Evolutionary conservation across 2,113 vertebrate genomes (phyloP).

Genomic region (Oreotragus oreotragus): DNA sequence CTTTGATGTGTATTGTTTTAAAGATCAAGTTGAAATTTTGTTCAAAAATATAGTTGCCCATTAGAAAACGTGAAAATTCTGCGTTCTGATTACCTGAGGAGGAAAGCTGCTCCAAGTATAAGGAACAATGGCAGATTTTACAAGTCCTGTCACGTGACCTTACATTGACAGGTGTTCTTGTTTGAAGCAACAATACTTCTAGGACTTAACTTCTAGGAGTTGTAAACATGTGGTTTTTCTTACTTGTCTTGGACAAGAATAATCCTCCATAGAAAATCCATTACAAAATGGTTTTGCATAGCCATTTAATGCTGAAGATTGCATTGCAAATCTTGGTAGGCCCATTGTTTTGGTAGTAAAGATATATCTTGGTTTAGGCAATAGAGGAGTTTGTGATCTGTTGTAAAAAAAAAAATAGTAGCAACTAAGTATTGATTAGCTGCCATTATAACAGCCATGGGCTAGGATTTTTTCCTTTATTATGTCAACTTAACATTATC

Average conservation of each 20-base stretch:
- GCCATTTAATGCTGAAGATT: neutral
- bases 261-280: slow-evolving; percentile 49
- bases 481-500: neutral
- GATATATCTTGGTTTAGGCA: neutral
- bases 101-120: neutral
- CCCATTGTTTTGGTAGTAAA: neutral
- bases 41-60: neutral
- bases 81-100: neutral
- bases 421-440: neutral
- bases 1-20: neutral
- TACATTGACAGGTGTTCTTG: slow-evolving; percentile 29
- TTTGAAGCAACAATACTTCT: neutral
- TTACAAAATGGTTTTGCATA: slow-evolving; percentile 36
- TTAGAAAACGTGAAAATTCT: neutral
- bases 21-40: slow-evolving; percentile 26
- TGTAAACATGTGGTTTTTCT: slow-evolving; percentile 31
- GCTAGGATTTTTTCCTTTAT: neutral
- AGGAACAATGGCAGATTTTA: neutral
- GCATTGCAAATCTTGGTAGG: slow-evolving; percentile 13
- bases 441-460: neutral
- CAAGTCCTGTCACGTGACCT: neutral
- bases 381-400: neutral
- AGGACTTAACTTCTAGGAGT: slow-evolving; percentile 4
- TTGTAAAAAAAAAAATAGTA: neutral
- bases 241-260: slow-evolving; percentile 16